Conservation (phyloP, 53 echinoderm and acorn worm species). For the Astropecten irregularis region DNA sequence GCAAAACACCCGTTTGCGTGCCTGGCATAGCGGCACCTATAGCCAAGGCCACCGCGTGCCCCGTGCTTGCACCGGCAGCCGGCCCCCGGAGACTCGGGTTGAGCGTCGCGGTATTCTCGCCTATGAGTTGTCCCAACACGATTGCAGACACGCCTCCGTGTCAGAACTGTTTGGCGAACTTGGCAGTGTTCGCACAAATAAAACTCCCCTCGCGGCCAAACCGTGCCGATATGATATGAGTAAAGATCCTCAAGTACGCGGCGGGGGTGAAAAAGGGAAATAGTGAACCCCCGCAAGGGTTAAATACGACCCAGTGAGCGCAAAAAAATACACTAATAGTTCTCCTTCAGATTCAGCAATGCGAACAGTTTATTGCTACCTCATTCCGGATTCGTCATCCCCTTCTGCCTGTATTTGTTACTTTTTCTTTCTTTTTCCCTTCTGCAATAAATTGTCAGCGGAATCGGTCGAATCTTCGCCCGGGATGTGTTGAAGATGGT, state of each 20-base stretch:
- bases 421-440: not conserved
- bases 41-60: not conserved
- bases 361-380: constrained; percentile 2
- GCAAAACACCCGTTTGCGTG: not conserved
- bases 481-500: constrained; percentile 32
- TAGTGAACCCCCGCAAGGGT: constrained; percentile 2
- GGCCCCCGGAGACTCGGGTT: no score
- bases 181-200: constrained; percentile 29
- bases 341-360: constrained; percentile 7
- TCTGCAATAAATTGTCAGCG: constrained; percentile 13
- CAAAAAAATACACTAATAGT: constrained; percentile 12
- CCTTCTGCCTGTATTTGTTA: constrained; percentile 6
- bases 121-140: constrained; percentile 51
- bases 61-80: no score
- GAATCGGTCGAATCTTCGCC: constrained; percentile 29
- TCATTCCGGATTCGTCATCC: constrained; percentile 27
- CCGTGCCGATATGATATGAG: not conserved
- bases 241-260: not conserved
- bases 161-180: constrained; percentile 49
- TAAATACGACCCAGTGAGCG: not conserved
- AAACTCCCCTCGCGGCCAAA: constrained; percentile 19
- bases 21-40: not conserved
- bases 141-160: constrained; percentile 45
- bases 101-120: no score
- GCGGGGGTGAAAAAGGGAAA: not conserved